A percentile compares a stretch with the other conserved stretches of the same genome.
These are phyloP conservation scores for Neopelma chrysocephalum DNA, from an alignment of 2,797 vertebrate genomes.

Conservation along the genomic window DNA sequence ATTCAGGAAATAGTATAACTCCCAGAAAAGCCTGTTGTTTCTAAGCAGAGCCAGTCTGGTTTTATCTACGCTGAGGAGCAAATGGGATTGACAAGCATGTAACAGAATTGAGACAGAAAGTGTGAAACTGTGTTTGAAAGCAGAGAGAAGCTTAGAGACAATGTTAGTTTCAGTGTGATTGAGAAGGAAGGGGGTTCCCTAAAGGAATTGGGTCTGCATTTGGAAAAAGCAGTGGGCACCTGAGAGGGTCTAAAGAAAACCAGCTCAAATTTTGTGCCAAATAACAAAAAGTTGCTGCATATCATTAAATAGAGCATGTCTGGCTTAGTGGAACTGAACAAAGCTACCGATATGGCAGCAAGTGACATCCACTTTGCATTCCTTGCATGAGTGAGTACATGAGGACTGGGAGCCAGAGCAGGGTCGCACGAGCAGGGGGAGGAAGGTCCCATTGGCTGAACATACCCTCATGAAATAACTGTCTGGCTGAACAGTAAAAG, in stretches of 20 bases:
- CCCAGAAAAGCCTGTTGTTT: conserved; percentile 50
- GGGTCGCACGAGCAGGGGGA: neutral
- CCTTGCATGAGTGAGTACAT: neutral
- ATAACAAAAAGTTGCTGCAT: neutral
- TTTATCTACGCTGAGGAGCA: neutral
- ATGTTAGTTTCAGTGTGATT: neutral
- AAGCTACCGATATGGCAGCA: neutral
- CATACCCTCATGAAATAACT: neutral
- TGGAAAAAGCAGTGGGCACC: neutral
- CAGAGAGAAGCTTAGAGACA: conserved; percentile 7
- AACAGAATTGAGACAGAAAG: conserved; percentile 50
- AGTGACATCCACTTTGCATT: neutral
- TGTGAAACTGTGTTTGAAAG: conserved; percentile 59
- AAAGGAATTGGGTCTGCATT: neutral
- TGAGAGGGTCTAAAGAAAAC: neutral
- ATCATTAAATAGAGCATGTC: neutral
- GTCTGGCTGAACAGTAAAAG: neutral
- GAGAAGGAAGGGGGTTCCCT: neutral
- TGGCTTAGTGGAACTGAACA: neutral
- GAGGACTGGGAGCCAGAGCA: neutral
- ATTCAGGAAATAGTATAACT: conserved; percentile 32
- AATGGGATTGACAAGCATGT: conserved; percentile 62
- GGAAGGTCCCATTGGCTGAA: neutral
- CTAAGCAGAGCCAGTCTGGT: conserved; percentile 15
- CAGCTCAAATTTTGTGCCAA: neutral